These are phyloP conservation scores for Tuberolachnus salignus DNA, from an alignment of 2,888 invertebrate species.

Conservation along the genomic window DNA sequence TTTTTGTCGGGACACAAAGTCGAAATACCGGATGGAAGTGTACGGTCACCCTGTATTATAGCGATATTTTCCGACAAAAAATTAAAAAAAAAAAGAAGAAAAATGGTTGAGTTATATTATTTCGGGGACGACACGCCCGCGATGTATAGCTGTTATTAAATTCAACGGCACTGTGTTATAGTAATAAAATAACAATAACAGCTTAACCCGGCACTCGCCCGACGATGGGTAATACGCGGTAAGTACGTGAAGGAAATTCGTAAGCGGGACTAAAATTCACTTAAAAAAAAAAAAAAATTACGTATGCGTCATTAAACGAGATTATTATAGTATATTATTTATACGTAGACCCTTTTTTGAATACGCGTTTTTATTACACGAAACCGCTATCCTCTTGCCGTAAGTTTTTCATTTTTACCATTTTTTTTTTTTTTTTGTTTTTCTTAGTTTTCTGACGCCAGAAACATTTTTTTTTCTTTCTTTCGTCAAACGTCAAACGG, in stretches of 20 bases:
- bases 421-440: slow-evolving; percentile 5
- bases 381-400: neutral
- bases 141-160: neutral
- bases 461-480: neutral
- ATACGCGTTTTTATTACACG: neutral
- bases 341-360: neutral
- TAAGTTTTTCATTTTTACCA: too few species aligned
- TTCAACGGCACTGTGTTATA: slow-evolving; percentile 22
- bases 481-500: neutral
- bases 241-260: slow-evolving; percentile 48
- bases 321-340: neutral
- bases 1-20: too few species aligned
- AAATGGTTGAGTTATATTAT: too few species aligned
- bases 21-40: too few species aligned
- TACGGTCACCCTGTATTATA: too few species aligned
- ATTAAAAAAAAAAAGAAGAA: too few species aligned
- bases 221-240: neutral
- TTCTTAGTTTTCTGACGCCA: too few species aligned
- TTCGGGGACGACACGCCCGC: neutral
- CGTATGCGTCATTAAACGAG: slow-evolving; percentile 42
- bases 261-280: slow-evolving; percentile 29
- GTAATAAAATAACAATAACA: slow-evolving; percentile 42
- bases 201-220: neutral
- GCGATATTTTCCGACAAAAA: too few species aligned
- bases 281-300: slow-evolving; percentile 39